Evolutionary conservation across 2,113 vertebrate genomes (phyloP).

Genomic region (Leptocoma aspasia): DNA sequence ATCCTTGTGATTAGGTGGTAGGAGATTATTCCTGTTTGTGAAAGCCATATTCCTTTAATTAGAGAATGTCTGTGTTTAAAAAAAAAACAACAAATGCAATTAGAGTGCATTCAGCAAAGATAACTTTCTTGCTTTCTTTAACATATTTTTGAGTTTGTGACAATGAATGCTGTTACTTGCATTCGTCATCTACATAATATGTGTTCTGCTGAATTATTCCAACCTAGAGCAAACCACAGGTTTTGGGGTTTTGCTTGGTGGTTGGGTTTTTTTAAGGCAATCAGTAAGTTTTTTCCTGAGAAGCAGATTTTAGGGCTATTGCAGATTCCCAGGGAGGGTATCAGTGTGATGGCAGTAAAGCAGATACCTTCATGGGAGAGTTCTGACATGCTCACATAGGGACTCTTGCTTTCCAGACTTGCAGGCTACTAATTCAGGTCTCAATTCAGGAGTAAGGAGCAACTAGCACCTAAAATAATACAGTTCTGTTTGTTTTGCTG

Average conservation of each 20-base stretch:
- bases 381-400: not conserved
- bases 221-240: not conserved
- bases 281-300: not conserved
- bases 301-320: not conserved
- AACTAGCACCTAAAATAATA: not conserved
- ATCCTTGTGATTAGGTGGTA: not conserved
- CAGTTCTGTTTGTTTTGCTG: not conserved
- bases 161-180: not conserved
- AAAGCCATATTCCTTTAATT: not conserved
- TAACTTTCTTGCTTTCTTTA: not conserved
- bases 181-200: not conserved
- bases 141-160: not conserved
- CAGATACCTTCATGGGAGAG: not conserved
- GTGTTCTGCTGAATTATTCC: not conserved
- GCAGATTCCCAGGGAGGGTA: not conserved
- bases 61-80: not conserved
- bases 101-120: not conserved
- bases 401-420: not conserved
- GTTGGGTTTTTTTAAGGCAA: not conserved
- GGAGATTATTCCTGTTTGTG: not conserved
- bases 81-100: not conserved
- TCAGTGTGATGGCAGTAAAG: not conserved
- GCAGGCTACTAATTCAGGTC: not conserved
- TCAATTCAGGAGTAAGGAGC: not conserved
- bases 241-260: not conserved